Percentiles rank a stretch among this genome's conserved stretches.
phyloP scores from a whole-genome alignment of 2,797 vertebrate genomes.

The Gephyroberyx darwinii region DNA sequence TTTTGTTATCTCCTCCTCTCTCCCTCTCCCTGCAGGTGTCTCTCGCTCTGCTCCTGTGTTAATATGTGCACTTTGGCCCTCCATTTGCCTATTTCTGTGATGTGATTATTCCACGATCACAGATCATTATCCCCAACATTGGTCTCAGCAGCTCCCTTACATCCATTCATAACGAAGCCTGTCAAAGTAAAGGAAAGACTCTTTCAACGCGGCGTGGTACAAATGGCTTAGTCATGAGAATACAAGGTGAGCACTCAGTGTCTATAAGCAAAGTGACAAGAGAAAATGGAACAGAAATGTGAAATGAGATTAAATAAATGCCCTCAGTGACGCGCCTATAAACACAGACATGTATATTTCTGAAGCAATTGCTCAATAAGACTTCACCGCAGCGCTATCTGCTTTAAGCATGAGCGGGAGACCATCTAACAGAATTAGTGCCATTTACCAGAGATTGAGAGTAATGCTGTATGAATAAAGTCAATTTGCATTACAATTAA shows the following conservation, averaged over 20 bases:
- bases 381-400: neutral
- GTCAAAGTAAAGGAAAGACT: neutral
- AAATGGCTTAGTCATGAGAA: neutral
- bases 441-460: slow-evolving; percentile 40
- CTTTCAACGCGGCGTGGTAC: neutral
- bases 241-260: neutral
- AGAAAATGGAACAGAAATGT: neutral
- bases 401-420: slow-evolving; percentile 15
- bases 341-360: neutral
- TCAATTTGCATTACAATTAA: slow-evolving; percentile 49
- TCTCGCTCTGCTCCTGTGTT: neutral
- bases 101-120: neutral
- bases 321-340: neutral
- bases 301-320: neutral
- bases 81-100: neutral
- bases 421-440: slow-evolving; percentile 31
- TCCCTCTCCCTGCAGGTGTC: neutral
- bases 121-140: slow-evolving; percentile 14
- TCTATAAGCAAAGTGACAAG: neutral
- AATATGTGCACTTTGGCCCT: neutral
- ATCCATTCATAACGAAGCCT: neutral
- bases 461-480: slow-evolving; percentile 24
- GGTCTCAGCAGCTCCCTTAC: neutral
- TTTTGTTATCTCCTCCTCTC: neutral
- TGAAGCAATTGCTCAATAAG: neutral